Conservation (phyloP, 2,113 vertebrate species). For the Platysteira castanea region DNA sequence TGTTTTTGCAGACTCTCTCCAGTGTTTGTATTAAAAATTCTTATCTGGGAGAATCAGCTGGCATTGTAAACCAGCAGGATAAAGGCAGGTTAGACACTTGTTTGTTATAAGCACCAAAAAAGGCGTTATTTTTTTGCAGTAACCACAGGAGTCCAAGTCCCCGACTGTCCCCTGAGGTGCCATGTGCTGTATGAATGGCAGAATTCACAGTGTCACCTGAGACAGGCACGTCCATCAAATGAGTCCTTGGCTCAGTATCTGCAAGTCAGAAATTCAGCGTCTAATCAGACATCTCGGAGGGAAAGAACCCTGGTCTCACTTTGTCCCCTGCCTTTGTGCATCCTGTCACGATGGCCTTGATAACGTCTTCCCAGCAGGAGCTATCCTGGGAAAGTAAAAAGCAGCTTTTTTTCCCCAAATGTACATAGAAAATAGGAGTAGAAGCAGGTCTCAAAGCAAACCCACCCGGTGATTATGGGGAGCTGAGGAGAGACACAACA, state of each 20-base stretch:
- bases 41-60: not conserved
- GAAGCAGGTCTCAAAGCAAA: not conserved
- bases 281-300: not conserved
- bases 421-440: not conserved
- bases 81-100: not conserved
- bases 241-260: not conserved
- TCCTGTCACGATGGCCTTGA: not conserved
- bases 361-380: not conserved
- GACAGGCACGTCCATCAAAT: not conserved
- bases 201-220: not conserved
- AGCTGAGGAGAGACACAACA: not conserved
- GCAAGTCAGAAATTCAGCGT: not conserved
- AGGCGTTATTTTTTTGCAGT: not conserved
- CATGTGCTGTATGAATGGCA: not conserved
- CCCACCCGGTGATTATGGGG: not conserved
- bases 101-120: not conserved
- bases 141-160: not conserved
- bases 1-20: not conserved
- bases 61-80: not conserved
- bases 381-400: constrained; percentile 27
- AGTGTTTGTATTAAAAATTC: not conserved
- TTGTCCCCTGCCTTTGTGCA: not conserved
- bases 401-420: not conserved
- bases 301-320: not conserved
- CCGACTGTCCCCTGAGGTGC: not conserved